These are phyloP conservation scores for Ladona fulva DNA, from an alignment of 1,140 invertebrate genomes.

Conservation along the genomic window DNA sequence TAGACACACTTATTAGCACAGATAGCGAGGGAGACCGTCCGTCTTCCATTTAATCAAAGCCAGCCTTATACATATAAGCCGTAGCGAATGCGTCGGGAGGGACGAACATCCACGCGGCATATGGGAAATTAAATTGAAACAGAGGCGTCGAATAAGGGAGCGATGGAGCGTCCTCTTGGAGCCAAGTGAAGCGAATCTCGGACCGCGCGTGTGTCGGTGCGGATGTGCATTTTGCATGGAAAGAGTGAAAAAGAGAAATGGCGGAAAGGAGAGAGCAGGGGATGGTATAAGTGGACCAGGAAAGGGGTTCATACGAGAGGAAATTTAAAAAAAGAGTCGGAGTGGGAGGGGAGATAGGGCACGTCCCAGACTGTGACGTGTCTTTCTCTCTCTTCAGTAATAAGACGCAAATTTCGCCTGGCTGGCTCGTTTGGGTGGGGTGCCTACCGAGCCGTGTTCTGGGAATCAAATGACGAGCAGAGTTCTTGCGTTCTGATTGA, in stretches of 20 bases:
- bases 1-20: neutral
- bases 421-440: neutral
- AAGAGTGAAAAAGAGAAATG: neutral
- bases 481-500: constrained; percentile 5
- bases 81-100: neutral
- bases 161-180: neutral
- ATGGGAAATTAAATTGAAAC: neutral
- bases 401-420: constrained; percentile 2
- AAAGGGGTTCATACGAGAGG: neutral
- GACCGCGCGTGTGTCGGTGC: neutral
- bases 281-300: neutral
- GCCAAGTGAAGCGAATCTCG: neutral
- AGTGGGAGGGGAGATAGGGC: neutral
- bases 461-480: neutral
- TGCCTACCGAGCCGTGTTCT: neutral
- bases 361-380: neutral
- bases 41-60: neutral
- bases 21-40: neutral
- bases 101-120: neutral
- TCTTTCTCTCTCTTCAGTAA: neutral
- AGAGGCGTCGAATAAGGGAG: neutral
- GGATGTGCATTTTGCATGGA: neutral
- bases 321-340: neutral
- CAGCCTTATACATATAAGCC: neutral
- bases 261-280: neutral